A percentile compares a stretch with the other conserved stretches of the same genome.
These are phyloP conservation scores for Ormyrus pomaceus DNA, from an alignment of 2,888 invertebrate genomes.

Conservation along the genomic window DNA sequence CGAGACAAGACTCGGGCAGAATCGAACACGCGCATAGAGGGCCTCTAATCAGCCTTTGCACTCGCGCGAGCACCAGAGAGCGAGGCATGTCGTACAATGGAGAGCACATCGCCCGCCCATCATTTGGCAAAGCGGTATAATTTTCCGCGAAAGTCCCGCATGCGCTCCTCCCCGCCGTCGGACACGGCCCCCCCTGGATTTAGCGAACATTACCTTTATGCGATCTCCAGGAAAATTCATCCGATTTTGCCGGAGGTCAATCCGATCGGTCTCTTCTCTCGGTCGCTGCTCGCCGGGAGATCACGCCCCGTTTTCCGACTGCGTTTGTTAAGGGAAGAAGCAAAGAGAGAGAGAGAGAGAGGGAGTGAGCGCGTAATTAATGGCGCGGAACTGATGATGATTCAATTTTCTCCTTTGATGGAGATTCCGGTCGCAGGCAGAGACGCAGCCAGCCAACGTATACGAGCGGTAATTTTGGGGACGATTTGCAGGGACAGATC, in stretches of 20 bases:
- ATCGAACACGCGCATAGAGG: neutral
- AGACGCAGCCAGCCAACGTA: neutral
- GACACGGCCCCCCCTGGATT: neutral
- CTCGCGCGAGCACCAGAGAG: too few species aligned
- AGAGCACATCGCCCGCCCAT: slow-evolving; percentile 47
- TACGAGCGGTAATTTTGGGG: slow-evolving; percentile 18
- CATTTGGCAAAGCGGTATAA: slow-evolving; percentile 56
- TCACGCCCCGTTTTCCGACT: slow-evolving; percentile 8
- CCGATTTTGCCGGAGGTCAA: slow-evolving; percentile 16
- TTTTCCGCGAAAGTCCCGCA: slow-evolving; percentile 20
- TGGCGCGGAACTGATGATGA: slow-evolving; percentile 55
- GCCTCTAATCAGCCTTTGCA: too few species aligned
- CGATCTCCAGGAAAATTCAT: slow-evolving; percentile 24
- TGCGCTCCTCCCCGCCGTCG: neutral
- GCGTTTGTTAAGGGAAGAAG: slow-evolving; percentile 9
- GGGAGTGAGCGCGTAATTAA: slow-evolving; percentile 39
- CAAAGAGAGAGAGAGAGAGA: neutral
- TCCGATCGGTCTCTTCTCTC: slow-evolving; percentile 39
- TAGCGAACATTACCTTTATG: slow-evolving; percentile 9
- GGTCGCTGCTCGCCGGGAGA: neutral
- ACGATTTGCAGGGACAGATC: neutral
- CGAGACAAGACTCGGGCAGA: neutral
- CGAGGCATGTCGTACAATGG: slow-evolving; percentile 34
- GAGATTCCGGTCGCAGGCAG: slow-evolving; percentile 12
- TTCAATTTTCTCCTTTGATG: slow-evolving; percentile 55